These are phyloP conservation scores for Eristalis pertinax DNA, from an alignment of 2,888 invertebrate genomes.

Conservation along the genomic window DNA sequence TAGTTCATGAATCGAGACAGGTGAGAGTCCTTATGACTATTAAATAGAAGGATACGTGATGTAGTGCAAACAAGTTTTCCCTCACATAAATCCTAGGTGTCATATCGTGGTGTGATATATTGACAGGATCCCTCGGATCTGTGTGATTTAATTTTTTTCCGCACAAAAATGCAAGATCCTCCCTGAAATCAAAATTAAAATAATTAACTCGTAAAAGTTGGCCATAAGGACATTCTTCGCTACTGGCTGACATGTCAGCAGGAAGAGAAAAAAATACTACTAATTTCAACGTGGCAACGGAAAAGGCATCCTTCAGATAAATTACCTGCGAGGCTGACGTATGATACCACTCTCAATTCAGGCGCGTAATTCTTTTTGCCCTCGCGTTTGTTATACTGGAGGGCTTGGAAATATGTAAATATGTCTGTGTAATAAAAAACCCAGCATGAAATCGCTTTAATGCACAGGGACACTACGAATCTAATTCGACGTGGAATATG, in stretches of 20 bases:
- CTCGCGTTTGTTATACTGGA: conserved; percentile 30
- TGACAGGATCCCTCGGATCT: conserved; percentile 1
- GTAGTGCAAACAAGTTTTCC: conserved; percentile 31
- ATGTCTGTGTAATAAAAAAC: conserved; percentile 70
- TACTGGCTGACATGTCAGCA: background rate
- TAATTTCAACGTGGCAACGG: background rate
- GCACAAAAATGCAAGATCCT: conserved; percentile 22
- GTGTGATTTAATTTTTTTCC: conserved; percentile 17
- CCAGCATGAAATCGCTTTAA: conserved; percentile 66
- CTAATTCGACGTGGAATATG: conserved; percentile 31
- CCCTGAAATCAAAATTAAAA: conserved; percentile 38
- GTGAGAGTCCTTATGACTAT: conserved; percentile 22
- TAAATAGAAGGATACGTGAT: conserved; percentile 12
- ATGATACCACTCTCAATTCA: conserved; percentile 24
- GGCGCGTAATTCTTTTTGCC: conserved; percentile 33
- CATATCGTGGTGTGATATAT: conserved; percentile 38
- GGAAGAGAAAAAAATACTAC: background rate
- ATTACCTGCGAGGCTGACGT: conserved; percentile 35
- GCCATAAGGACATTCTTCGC: background rate
- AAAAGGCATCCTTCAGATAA: conserved; percentile 27
- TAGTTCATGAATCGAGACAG: conserved; percentile 1
- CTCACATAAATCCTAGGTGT: conserved; percentile 30
- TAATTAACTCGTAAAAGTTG: conserved; percentile 25
- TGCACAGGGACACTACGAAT: conserved; percentile 29
- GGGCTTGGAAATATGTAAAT: conserved; percentile 66